Conservation (phyloP, 2,888 invertebrate genomes). For the Apamea crenata region DNA sequence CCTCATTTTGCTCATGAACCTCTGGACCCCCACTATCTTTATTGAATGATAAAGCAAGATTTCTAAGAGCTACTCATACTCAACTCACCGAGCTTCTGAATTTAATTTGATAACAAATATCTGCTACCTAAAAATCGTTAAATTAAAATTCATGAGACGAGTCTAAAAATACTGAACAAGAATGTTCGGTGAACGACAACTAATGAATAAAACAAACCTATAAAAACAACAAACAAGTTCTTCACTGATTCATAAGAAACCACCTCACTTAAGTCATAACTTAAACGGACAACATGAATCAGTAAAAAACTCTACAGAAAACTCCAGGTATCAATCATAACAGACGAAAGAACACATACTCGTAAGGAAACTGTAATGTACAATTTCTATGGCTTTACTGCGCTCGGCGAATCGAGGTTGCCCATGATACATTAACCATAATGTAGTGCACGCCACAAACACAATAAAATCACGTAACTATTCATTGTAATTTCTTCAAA, state of each 20-base stretch:
- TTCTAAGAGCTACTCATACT: background rate
- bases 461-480: slow-evolving; percentile 62
- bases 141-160: slow-evolving; percentile 34
- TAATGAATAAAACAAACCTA: slow-evolving; percentile 59
- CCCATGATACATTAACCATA: slow-evolving; percentile 53
- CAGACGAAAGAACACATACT: slow-evolving; percentile 39
- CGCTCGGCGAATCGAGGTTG: slow-evolving; percentile 39
- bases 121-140: slow-evolving; percentile 11
- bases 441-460: slow-evolving; percentile 26
- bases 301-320: slow-evolving; percentile 52
- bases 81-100: background rate
- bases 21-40: slow-evolving; percentile 12
- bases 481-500: slow-evolving; percentile 62
- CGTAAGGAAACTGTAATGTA: slow-evolving; percentile 57
- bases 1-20: slow-evolving; percentile 31
- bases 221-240: slow-evolving; percentile 56
- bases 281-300: slow-evolving; percentile 46
- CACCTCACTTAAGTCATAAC: slow-evolving; percentile 53
- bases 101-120: slow-evolving; percentile 23
- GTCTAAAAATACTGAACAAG: slow-evolving; percentile 43
- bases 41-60: slow-evolving; percentile 18
- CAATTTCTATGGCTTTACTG: slow-evolving; percentile 43
- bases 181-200: slow-evolving; percentile 42
- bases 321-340: slow-evolving; percentile 59
- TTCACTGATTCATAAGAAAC: slow-evolving; percentile 60